Conservation (phyloP, 2,797 vertebrate genomes). For the Falco novaeseelandiae region DNA sequence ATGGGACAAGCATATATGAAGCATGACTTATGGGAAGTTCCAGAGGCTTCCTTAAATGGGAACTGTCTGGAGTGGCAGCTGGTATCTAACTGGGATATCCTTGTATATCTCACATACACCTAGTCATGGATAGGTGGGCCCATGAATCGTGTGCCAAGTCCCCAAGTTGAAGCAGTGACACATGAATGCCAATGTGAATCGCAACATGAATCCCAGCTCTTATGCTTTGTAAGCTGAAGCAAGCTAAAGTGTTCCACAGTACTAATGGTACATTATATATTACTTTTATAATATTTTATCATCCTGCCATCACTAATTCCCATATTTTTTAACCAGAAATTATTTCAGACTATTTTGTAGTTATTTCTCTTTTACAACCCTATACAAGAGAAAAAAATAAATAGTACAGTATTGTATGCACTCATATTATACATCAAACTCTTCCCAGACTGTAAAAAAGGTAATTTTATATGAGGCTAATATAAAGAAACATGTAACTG, state of each 20-base stretch:
- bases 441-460: background rate
- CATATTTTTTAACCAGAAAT: background rate
- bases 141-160: background rate
- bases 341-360: background rate
- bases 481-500: background rate
- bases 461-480: background rate
- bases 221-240: background rate
- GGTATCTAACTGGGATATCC: background rate
- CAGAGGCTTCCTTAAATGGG: background rate
- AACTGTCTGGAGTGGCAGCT: background rate
- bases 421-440: background rate
- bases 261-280: background rate
- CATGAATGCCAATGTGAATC: background rate
- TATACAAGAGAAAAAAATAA: background rate
- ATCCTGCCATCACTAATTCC: background rate
- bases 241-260: background rate
- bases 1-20: background rate
- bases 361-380: background rate
- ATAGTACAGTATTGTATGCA: background rate
- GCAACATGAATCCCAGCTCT: background rate
- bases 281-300: background rate
- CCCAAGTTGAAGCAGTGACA: background rate
- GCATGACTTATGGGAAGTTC: background rate
- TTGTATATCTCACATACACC: background rate
- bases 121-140: background rate